phyloP scores from a whole-genome alignment of 2,888 invertebrate genomes.

The Noctua fimbriata region DNA sequence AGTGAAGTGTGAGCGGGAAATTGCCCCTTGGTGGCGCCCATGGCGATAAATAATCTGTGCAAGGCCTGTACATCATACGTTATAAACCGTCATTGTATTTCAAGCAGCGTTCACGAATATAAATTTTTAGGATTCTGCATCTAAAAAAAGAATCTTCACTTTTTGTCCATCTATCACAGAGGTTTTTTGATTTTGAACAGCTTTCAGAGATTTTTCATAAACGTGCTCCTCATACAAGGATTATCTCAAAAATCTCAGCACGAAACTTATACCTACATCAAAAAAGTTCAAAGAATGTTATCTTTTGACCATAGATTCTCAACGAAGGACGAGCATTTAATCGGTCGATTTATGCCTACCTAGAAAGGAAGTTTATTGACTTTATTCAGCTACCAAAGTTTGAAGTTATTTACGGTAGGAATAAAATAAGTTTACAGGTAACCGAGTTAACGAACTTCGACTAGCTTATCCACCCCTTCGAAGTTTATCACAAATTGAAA shows the following conservation, averaged over 20 bases:
- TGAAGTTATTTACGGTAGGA: neutral
- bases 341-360: neutral
- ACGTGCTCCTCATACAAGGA: neutral
- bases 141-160: neutral
- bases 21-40: neutral
- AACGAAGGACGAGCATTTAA: neutral
- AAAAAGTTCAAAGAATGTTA: neutral
- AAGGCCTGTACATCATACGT: neutral
- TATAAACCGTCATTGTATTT: neutral
- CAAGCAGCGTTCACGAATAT: neutral
- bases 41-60: neutral
- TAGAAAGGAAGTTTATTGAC: neutral
- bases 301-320: neutral
- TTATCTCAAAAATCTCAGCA: conserved; percentile 2
- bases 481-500: neutral
- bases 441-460: neutral
- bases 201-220: neutral
- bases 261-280: neutral
- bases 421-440: neutral
- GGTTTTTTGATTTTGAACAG: neutral
- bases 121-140: neutral
- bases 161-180: neutral
- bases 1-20: no score
- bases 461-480: neutral
- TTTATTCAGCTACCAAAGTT: neutral